Percentiles rank a stretch among this genome's conserved stretches.
Conservation (phyloP, 2,113 vertebrate genomes). For the Phoxinus phoxinus region DNA sequence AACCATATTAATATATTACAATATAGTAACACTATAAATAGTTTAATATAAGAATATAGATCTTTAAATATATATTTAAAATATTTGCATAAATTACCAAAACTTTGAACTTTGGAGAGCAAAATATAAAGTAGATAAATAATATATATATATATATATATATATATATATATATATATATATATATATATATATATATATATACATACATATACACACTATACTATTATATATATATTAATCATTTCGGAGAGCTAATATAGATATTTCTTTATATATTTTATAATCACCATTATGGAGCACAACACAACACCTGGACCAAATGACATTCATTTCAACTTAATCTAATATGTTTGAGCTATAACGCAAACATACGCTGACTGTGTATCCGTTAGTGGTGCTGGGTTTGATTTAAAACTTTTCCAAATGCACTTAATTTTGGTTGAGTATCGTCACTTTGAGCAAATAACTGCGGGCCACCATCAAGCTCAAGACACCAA, state of each 20-base stretch:
- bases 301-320: neutral
- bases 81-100: no score
- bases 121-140: neutral
- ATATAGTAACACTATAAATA: no score
- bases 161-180: neutral
- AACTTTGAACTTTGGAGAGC: neutral
- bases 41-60: neutral
- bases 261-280: neutral
- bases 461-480: conserved; percentile 68
- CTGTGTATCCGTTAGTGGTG: neutral
- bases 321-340: neutral
- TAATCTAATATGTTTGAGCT: conserved; percentile 5
- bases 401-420: conserved; percentile 69
- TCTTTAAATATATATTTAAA: neutral
- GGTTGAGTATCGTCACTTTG: conserved; percentile 68
- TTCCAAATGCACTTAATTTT: conserved; percentile 74
- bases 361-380: neutral
- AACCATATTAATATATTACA: no score
- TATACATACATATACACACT: neutral
- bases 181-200: neutral
- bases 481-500: conserved; percentile 64
- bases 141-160: neutral
- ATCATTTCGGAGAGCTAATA: no score
- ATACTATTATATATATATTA: neutral
- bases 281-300: no score